Base-by-base conservation (phyloP, 2,113 vertebrate species). In the Micromys minutus region DNA sequence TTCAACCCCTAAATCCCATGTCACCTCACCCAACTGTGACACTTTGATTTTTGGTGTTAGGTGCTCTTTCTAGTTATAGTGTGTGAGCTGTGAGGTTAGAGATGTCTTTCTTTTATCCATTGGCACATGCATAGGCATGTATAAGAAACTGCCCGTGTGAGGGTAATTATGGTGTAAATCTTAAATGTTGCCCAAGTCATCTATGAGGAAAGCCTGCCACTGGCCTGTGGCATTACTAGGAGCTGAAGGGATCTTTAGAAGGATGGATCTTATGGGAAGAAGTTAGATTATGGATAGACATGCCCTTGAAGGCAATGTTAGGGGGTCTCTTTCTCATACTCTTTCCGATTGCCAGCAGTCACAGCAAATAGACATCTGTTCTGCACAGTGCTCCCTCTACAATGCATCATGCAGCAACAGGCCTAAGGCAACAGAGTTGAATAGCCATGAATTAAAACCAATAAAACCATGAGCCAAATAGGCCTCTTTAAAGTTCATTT, bases 81-180 rank as follows among this genome's bases (percentile, higher is more conserved):
- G 1, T 22, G 2, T 1, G 13, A 26, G 16, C 77, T 36, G 24
- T 0, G 15, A 45, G 61, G 39, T 67, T 4, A 34, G 50, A 89
- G 31, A 26, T 7, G 34, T 34, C 22, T 81, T 67, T 71, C 0
- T 26, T 7, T 26, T 39, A 11, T 39, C 57, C 13, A 21, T 2
- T 0, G 2, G 11, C 0, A 31, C 1, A 61, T 17, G 65, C 45
- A 2, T 0, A 24, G 22, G 34, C 9, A 12, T 19, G 1, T 21
- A 13, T 2, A 0, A 45, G 59, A 16, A 45, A 31, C 31, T 4
- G 34, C 24, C 67, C 61, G 10, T 59, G 26, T 7, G 50, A 83
- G 24, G 55, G 52, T 13, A 24, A 47, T 15, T 57, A 22, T 13
- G 16, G 26, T 61, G 5, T 85, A 45, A 15, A 13, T 16, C 15